phyloP scores from a whole-genome alignment of 92 coral and sea anemone genomes.

The Umimayanthus kanabou region DNA sequence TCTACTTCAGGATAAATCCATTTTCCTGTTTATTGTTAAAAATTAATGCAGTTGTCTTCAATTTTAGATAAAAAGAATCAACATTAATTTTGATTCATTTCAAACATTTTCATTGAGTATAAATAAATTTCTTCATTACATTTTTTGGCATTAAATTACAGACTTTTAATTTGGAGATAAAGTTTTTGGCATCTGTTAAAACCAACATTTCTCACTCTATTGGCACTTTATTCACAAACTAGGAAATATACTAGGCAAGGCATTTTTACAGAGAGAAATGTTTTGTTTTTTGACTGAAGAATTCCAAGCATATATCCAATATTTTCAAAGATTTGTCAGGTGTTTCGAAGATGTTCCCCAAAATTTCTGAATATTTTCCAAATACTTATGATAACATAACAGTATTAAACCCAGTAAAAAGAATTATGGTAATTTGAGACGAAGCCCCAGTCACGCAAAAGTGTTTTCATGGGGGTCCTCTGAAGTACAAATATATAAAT shows the following conservation, averaged over 20 bases:
- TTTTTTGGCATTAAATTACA: background rate
- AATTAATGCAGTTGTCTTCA: conserved; percentile 37
- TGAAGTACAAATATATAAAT: too few relatives aligned
- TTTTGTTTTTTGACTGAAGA: background rate
- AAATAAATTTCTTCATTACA: background rate
- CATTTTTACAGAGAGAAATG: too few relatives aligned
- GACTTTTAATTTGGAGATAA: background rate
- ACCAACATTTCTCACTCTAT: background rate
- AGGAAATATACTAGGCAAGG: background rate
- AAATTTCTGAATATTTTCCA: background rate
- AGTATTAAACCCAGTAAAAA: too few relatives aligned
- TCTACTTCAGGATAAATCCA: conserved; percentile 5
- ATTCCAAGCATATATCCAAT: background rate
- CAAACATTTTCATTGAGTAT: background rate
- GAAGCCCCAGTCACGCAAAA: too few relatives aligned
- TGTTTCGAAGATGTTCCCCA: too few relatives aligned
- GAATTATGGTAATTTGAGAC: too few relatives aligned
- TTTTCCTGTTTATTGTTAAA: conserved; percentile 41
- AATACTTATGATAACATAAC: too few relatives aligned
- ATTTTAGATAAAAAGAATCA: conserved; percentile 21
- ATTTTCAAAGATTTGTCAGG: too few relatives aligned
- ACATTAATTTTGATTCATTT: conserved; percentile 6
- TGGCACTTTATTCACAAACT: background rate
- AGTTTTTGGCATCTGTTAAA: background rate
- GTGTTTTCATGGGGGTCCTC: too few relatives aligned